Base-by-base conservation (phyloP, 2,113 vertebrate species). In the Mastomys coucha region DNA sequence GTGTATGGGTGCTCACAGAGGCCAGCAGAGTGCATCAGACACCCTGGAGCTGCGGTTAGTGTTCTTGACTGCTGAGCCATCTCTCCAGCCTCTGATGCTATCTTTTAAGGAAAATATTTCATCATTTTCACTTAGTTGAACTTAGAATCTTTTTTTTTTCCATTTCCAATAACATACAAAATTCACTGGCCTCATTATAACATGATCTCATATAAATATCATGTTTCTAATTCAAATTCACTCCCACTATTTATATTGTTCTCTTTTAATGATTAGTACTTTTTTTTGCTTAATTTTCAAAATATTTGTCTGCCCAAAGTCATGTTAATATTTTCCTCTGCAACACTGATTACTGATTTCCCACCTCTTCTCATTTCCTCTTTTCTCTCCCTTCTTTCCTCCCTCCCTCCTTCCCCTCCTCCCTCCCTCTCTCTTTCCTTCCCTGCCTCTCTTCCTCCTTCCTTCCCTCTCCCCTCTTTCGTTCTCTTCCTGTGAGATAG, bases 281-380 rank as follows among this genome's bases (percentile, higher is more conserved):
- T 58, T 87, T 56, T 28, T 56, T 70, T 89, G 28, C 63, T 36
- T 42, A 80, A 7, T 11, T 88, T 96, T 69, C 77, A 56, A 95
- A 93, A 91, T 31, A 39, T 89, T 84, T 60, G 5, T 82, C 69
- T 58, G 56, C 69, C 5, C 3, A 96, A 94, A 94, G 72, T 26
- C 53, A 87, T 24, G 26, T 53, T 75, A 84, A 87, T 33, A 36
- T 56, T 28, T 26, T 81, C 73, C 56, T 56, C 14, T 65, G 36
- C 45, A 33, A 24, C 45, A 69, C 42, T 36, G 11, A 51, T 70
- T 45, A 19, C 7, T 45, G 16, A 42, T 49, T 49, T 86, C 11
- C 63, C 10, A n/a, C 26, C 11, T 31, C 81, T 42, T 10, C 28
- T n/a, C 36, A 8, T 33, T 33, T 49, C 14, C 7, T 28, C 36